Evolutionary conservation across 2,888 invertebrate species (phyloP), one percentile per base, ranked within the genome.

Genomic region (Pasiphila rectangulata): DNA sequence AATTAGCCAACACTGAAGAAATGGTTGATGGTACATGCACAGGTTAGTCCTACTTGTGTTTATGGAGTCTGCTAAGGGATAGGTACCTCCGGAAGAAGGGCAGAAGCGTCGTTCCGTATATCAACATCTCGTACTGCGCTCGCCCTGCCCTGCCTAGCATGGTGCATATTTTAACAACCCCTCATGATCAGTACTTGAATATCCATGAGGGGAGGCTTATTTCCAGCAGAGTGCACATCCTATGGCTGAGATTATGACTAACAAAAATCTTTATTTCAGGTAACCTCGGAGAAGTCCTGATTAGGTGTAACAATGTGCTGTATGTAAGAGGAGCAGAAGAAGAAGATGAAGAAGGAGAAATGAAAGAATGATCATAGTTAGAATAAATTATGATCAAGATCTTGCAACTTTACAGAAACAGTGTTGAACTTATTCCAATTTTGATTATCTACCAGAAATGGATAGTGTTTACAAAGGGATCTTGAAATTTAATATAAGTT

Each of bases 1-100:
- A 99, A 87, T 85, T 99, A 51, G 99, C 98, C 0, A 98, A 98
- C 77, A 96, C 99, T 4, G 99, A 99, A 83, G 99, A 99, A 90
- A 96, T 94, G 72, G 96, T 99, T 55, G 98, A 99, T 70, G 98
- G 98, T 41, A 92, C 91, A 56, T 92, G 94, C 56, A 96, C 98
- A 62, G 98, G 98, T 93, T 79, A 74, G 75, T 64, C 4, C 21
- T 35, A 25, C 10, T 25, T 13, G n/a, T n/a, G n/a, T n/a, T n/a
- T n/a, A n/a, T n/a, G n/a, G n/a, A n/a, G n/a, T n/a, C n/a, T n/a
- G n/a, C n/a, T n/a, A n/a, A n/a, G n/a, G n/a, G n/a, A n/a, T n/a
- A n/a, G n/a, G n/a, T n/a, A n/a, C n/a, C n/a, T n/a, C n/a, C n/a
- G n/a, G n/a, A n/a, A n/a, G n/a, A n/a, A n/a, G n/a, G n/a, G n/a